Percentiles rank a stretch among this genome's conserved stretches.
Conservation (phyloP, 2,113 vertebrate genomes). For the Phyllostomus hastatus region DNA sequence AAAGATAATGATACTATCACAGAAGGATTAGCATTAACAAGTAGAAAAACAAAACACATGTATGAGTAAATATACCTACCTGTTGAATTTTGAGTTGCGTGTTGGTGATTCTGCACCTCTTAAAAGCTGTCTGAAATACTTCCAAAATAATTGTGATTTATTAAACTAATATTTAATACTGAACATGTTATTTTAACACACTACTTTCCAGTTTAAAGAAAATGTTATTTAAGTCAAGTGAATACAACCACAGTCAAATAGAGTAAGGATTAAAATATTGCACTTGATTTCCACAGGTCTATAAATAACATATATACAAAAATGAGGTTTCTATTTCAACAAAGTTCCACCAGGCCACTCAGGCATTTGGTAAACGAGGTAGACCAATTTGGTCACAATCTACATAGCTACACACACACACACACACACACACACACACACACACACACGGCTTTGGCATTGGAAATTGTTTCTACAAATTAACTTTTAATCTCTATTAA, state of each 20-base stretch:
- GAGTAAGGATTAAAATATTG: slow-evolving; percentile 6
- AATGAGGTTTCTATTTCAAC: background rate
- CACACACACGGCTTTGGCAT: background rate
- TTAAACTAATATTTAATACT: slow-evolving; percentile 38
- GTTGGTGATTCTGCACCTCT: slow-evolving; percentile 92
- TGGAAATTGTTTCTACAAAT: background rate
- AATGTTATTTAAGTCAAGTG: slow-evolving; percentile 42
- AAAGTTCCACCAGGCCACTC: background rate
- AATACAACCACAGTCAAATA: slow-evolving; percentile 4
- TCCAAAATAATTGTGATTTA: slow-evolving; percentile 63
- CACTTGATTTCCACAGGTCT: background rate
- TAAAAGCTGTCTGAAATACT: slow-evolving; percentile 97
- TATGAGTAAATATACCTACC: slow-evolving; percentile 80
- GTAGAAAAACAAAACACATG: background rate
- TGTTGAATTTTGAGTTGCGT: slow-evolving; percentile 89
- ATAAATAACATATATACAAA: background rate
- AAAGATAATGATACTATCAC: background rate
- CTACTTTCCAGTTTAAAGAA: background rate
- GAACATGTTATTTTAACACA: background rate
- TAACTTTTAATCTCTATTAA: slow-evolving; percentile 19
- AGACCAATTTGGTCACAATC: background rate
- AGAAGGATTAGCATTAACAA: background rate
- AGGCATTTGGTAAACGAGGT: background rate
- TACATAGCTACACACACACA: background rate
- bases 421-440: background rate